Conservation (phyloP, 2,888 invertebrate genomes). For the Cheilosia pagana region DNA sequence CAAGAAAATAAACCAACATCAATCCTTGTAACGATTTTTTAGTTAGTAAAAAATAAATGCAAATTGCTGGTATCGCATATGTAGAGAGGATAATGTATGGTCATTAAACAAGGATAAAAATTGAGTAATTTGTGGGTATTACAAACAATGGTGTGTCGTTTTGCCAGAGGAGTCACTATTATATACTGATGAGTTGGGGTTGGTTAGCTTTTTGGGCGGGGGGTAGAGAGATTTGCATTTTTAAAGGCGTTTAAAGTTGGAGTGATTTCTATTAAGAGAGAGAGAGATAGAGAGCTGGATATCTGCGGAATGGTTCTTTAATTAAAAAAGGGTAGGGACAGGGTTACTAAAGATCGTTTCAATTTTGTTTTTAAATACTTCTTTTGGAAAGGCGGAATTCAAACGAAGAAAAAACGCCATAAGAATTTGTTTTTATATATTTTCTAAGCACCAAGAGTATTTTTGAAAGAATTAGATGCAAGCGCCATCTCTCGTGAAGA, state of each 20-base stretch:
- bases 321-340: too few relatives aligned
- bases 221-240: conserved; percentile 1
- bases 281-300: not conserved
- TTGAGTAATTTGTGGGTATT: conserved; percentile 65
- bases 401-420: too few relatives aligned
- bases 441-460: too few relatives aligned
- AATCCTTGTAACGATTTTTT: conserved; percentile 68
- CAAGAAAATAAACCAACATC: conserved; percentile 31
- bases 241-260: not conserved
- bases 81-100: conserved; percentile 70
- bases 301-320: not conserved
- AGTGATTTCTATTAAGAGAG: not conserved
- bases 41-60: conserved; percentile 72
- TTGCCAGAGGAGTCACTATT: conserved; percentile 1
- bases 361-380: too few relatives aligned
- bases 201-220: conserved; percentile 7
- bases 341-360: too few relatives aligned
- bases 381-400: too few relatives aligned
- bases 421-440: too few relatives aligned
- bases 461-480: too few relatives aligned
- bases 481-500: too few relatives aligned
- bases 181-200: conserved; percentile 2
- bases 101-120: conserved; percentile 67
- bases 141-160: conserved; percentile 32
- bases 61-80: conserved; percentile 65